Base-by-base conservation (phyloP, 2,888 invertebrate genomes). In the Cyclophora punctaria region DNA sequence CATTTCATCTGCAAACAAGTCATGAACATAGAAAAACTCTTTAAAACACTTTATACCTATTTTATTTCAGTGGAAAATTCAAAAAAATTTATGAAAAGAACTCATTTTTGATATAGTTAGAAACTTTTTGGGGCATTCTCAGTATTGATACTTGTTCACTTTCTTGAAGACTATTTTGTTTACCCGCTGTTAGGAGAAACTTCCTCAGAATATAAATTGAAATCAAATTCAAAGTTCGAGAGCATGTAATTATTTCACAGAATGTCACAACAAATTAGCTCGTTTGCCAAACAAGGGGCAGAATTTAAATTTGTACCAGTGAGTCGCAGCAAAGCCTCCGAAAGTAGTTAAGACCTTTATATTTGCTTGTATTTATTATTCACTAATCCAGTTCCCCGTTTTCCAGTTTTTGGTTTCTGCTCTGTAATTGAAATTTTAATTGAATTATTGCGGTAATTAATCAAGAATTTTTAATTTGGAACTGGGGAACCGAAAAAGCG, bases 311-410 rank as follows among this genome's bases (percentile, higher is more conserved):
- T 64, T 58, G 56, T 60, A 59, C 58, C 59, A 62, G 59, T 57
- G 67, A 69, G 64, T 66, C 60, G 56, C 56, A 57, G 37, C 57
- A 63, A 59, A 67, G 60, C 57, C 60, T 52, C 51, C 52, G 52
- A 57, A 64, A 60, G 60, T 63, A 67, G 69, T 67, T 64, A 63
- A 62, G 61, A 58, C 62, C 60, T 58, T 58, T 62, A 64, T 59
- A 62, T 66, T 68, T 60, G 58, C 59, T 64, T 57, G 60, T 60
- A 64, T 65, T 65, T 67, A 64, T 65, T 67, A 65, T 64, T 67
- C 61, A 65, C 61, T 63, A 63, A 67, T 63, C 60, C 59, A 64
- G 59, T 64, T 64, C 56, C 57, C 57, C 54, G 54, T 53, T 55
- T 56, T 55, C 53, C 57, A 58, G 53, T 60, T 62, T 46, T 55